Evolutionary conservation across 2,797 vertebrate species (phyloP), one percentile per base, ranked within the genome.

Genomic region (Chromobotia macracanthus): DNA sequence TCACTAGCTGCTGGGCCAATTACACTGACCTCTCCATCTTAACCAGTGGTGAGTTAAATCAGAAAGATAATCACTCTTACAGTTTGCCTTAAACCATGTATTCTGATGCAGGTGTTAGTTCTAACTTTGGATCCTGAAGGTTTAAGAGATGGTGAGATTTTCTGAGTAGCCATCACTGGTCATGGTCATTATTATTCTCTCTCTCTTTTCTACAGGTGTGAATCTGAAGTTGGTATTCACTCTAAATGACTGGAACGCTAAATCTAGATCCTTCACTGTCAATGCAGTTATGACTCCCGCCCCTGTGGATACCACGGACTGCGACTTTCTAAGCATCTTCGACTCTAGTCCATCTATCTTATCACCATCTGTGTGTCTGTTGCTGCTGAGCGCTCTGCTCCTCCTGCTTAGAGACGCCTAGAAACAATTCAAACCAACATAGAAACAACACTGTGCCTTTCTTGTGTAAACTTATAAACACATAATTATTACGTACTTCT

Each of bases 1-100:
- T 97, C 87, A 85, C 64, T 31, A 79, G 65, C 85, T 97, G 95
- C 83, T 96, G 95, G 95, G 95, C 95, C 18, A 97, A 96, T 82
- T 97, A 91, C 85, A 96, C 93, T 4, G 88, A 93, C 82, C 92
- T 97, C 63, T 87, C 87, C 79, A 87, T 95, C 18, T n/a, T 77
- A 25, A 78, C 66, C 72, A 80, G 84, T 10, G 94, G 95, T 95
- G 82, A 9, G 90, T 0, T 28, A 25, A 15, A 60, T 28, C 58
- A 16, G 12, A 3, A 23, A 4, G 9, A 21, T 11, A 11, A 48
- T 48, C 11, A 48, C 15, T 48, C 31, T 31, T 31, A 31, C 0
- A 46, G 44, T 46, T 46, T 46, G 44, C 8, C 44, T 46, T 31
- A 31, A 31, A 31, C 8, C 5, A 38, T 38, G 5, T n/a, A n/a